phyloP scores from a whole-genome alignment of 2,797 vertebrate genomes.

The Onychomys arenicola region DNA sequence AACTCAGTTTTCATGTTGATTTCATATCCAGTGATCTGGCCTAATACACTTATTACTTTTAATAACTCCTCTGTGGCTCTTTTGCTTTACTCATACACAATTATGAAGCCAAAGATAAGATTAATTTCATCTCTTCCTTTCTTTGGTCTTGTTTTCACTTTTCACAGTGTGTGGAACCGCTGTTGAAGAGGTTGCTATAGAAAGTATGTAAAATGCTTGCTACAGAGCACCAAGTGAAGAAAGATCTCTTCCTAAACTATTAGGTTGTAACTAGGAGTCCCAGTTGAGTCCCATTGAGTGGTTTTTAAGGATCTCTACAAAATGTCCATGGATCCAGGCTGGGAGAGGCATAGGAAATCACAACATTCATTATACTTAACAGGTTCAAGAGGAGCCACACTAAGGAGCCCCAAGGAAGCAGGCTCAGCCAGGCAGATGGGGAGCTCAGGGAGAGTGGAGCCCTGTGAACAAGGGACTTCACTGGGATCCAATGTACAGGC shows the following conservation, averaged over 20 bases:
- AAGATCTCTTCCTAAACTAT: not conserved
- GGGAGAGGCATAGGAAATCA: not conserved
- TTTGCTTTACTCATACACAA: not conserved
- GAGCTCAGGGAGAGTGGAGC: not conserved
- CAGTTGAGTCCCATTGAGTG: not conserved
- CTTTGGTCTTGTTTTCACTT: not conserved
- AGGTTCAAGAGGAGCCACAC: not conserved
- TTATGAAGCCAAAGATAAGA: not conserved
- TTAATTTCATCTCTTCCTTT: not conserved
- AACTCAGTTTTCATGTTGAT: not conserved
- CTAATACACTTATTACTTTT: constrained; percentile 34
- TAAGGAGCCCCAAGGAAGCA: not conserved
- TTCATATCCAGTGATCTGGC: not conserved
- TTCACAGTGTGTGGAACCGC: not conserved
- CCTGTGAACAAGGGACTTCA: not conserved
- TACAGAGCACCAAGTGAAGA: not conserved
- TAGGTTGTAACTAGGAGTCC: not conserved
- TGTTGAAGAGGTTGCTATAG: not conserved
- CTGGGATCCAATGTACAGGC: not conserved
- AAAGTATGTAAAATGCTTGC: not conserved
- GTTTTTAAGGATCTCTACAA: not conserved
- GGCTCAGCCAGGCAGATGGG: not conserved
- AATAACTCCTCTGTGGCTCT: not conserved
- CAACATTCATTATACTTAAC: not conserved
- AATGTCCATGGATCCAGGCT: not conserved